Evolutionary conservation across 2,113 vertebrate species (phyloP).

Genomic region (Plecotus auritus): DNA sequence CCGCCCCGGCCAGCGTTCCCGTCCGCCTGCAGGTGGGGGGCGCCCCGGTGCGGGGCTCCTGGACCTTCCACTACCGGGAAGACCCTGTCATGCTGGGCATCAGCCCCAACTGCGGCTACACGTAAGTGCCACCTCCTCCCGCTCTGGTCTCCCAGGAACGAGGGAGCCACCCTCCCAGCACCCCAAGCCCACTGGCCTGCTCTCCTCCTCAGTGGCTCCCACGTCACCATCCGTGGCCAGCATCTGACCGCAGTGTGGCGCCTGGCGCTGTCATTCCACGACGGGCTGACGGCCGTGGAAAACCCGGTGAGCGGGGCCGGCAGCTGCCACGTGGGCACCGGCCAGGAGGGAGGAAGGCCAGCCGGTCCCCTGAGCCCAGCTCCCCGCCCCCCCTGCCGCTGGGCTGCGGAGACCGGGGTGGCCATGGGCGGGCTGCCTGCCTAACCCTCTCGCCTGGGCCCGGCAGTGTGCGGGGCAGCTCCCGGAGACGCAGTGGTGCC

Average conservation of each 20-base stretch:
- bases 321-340: neutral
- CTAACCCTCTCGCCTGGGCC: neutral
- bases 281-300: slow-evolving; percentile 7
- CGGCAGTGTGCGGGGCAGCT: slow-evolving; percentile 81
- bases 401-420: neutral
- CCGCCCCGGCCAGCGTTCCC: slow-evolving; percentile 17
- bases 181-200: neutral
- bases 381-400: neutral
- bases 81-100: slow-evolving; percentile 84
- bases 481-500: slow-evolving; percentile 80
- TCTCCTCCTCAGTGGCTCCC: slow-evolving; percentile 83
- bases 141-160: neutral
- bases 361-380: neutral
- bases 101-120: slow-evolving; percentile 88
- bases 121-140: slow-evolving; percentile 58
- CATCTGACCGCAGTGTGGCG: slow-evolving; percentile 90
- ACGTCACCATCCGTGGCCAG: slow-evolving; percentile 86
- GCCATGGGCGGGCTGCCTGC: accelerated
- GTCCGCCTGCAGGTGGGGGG: slow-evolving; percentile 87
- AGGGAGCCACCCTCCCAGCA: neutral
- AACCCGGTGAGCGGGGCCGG: slow-evolving; percentile 44
- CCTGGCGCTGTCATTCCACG: slow-evolving; percentile 82
- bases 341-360: neutral
- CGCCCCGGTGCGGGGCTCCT: slow-evolving; percentile 81
- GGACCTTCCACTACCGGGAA: slow-evolving; percentile 89